Conservation (phyloP, 2,113 vertebrate genomes). For the Pteruthius melanotis region DNA sequence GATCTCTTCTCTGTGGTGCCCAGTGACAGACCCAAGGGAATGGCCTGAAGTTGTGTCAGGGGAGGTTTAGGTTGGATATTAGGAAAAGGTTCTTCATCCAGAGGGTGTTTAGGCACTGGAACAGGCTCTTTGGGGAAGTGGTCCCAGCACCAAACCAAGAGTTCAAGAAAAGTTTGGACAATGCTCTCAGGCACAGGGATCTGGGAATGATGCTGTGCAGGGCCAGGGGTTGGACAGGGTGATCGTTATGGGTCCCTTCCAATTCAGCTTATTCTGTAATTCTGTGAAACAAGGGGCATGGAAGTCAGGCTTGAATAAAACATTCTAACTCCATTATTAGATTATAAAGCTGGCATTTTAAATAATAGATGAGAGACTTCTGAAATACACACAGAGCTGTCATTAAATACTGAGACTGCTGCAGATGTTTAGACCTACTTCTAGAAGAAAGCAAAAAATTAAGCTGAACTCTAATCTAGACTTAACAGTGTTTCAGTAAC, state of each 20-base stretch:
- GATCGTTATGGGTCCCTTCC: not conserved
- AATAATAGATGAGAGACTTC: not conserved
- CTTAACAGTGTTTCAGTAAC: not conserved
- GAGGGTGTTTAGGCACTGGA: not conserved
- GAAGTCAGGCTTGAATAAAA: not conserved
- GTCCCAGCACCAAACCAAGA: not conserved
- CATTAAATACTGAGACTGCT: not conserved
- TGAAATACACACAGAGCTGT: not conserved
- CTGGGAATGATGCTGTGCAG: not conserved
- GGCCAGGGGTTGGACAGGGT: not conserved
- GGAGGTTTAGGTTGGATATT: not conserved
- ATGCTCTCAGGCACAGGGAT: not conserved
- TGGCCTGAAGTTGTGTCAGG: not conserved
- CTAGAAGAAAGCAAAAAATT: not conserved
- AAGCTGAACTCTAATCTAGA: not conserved
- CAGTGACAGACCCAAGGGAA: rapidly evolving
- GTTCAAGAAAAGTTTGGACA: not conserved
- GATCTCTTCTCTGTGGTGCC: not conserved
- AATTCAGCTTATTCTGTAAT: not conserved
- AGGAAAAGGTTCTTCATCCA: not conserved
- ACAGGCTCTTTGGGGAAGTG: not conserved
- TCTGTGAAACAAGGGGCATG: not conserved
- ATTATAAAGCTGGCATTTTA: not conserved
- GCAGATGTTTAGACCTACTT: not conserved
- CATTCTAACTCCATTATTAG: not conserved